Evolutionary conservation across 2,797 vertebrate genomes (phyloP).

Genomic region (Macropus fuliginosus): DNA sequence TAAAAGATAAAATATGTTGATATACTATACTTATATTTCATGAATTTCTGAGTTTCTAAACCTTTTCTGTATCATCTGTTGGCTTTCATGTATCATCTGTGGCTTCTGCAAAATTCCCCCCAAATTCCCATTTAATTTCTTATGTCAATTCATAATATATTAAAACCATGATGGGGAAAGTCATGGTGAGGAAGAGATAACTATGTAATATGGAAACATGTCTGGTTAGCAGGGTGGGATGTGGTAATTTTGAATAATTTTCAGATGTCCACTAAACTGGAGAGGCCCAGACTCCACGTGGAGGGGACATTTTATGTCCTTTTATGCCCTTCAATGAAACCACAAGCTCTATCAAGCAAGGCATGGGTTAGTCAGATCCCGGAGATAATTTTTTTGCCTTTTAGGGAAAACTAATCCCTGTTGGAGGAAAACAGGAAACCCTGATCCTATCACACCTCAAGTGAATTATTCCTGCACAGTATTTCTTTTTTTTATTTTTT

Average conservation of each 20-base stretch:
- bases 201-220: neutral
- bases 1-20: neutral
- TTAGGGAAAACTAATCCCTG: neutral
- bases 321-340: neutral
- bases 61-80: neutral
- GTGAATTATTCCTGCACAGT: neutral
- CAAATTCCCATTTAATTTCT: neutral
- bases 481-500: too few species aligned
- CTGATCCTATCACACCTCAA: neutral
- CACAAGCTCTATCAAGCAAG: neutral
- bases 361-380: neutral
- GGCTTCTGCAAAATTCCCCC: neutral
- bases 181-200: too few species aligned
- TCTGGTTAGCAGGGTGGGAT: neutral
- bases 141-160: too few species aligned
- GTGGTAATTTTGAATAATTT: neutral
- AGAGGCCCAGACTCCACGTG: neutral
- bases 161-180: too few species aligned
- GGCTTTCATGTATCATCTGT: too few species aligned
- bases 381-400: neutral
- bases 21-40: neutral
- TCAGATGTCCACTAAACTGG: neutral
- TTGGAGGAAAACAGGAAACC: neutral
- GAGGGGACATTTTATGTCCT: neutral
- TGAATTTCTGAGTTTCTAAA: neutral